Conservation (phyloP, 1,140 invertebrate genomes). For the Drosophila varians region DNA sequence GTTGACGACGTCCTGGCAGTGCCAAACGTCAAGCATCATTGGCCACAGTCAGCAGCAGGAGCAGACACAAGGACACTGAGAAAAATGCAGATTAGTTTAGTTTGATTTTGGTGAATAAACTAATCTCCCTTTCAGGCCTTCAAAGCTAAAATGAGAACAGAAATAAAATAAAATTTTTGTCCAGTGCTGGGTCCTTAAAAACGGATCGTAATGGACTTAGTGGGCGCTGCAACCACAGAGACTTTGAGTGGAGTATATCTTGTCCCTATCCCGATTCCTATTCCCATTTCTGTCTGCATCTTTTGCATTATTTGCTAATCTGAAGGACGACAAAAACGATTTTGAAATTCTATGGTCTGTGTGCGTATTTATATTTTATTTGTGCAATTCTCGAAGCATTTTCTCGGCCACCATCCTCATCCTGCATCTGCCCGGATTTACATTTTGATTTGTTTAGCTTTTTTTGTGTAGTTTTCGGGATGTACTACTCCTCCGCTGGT, state of each 20-base stretch:
- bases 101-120: not conserved
- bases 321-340: constrained; percentile 42
- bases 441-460: constrained; percentile 50
- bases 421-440: constrained; percentile 27
- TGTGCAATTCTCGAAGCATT: constrained; percentile 46
- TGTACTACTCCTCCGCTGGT: not conserved
- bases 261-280: constrained; percentile 12
- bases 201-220: not conserved
- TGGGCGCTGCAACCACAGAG: constrained; percentile 21
- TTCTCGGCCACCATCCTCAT: not conserved
- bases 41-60: constrained; percentile 29
- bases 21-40: constrained; percentile 52
- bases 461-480: constrained; percentile 29
- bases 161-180: not conserved
- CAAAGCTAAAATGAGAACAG: no score
- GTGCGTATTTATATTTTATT: constrained; percentile 57
- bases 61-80: not conserved
- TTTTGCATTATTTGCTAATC: constrained; percentile 56
- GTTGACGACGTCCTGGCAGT: constrained; percentile 35
- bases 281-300: constrained; percentile 37
- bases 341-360: constrained; percentile 50
- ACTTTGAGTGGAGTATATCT: constrained; percentile 11
- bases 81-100: no score
- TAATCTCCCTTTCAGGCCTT: no score
- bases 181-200: constrained; percentile 1